Conservation (phyloP, 2,888 invertebrate species). For the Idaea dimidiata region DNA sequence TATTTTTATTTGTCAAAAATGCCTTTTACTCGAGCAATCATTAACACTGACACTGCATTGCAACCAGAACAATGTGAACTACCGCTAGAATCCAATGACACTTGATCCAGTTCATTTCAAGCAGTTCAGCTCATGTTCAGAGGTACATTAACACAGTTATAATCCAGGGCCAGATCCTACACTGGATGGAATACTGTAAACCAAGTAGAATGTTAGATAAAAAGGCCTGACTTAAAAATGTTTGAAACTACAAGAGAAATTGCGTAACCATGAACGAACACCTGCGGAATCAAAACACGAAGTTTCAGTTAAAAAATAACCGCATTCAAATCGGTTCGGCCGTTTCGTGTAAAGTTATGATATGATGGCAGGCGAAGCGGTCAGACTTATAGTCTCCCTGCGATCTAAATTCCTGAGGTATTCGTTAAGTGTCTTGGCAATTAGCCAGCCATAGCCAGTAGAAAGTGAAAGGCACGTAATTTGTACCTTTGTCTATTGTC, state of each 20-base stretch:
- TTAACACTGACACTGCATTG: too few species aligned
- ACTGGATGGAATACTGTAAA: too few species aligned
- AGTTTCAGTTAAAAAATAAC: background rate
- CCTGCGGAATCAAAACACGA: background rate
- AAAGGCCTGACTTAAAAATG: background rate
- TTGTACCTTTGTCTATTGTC: background rate
- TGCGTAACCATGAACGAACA: background rate
- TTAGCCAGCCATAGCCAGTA: background rate
- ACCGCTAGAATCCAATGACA: too few species aligned
- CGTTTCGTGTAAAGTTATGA: background rate
- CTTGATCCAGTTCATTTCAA: too few species aligned
- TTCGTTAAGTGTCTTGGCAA: background rate
- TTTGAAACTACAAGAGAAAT: background rate
- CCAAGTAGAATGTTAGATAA: background rate
- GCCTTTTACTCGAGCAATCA: too few species aligned
- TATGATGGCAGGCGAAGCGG: background rate
- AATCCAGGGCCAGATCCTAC: too few species aligned
- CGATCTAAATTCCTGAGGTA: background rate
- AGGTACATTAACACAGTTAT: too few species aligned
- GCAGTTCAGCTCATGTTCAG: too few species aligned
- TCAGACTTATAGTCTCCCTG: background rate
- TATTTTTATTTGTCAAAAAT: too few species aligned
- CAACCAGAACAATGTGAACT: too few species aligned
- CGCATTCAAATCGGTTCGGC: background rate
- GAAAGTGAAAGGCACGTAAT: background rate